A percentile compares a stretch with the other conserved stretches of the same genome.
Evolutionary conservation across 2,113 vertebrate genomes (phyloP).

Genomic region (Sinocyclocheilus grahami): DNA sequence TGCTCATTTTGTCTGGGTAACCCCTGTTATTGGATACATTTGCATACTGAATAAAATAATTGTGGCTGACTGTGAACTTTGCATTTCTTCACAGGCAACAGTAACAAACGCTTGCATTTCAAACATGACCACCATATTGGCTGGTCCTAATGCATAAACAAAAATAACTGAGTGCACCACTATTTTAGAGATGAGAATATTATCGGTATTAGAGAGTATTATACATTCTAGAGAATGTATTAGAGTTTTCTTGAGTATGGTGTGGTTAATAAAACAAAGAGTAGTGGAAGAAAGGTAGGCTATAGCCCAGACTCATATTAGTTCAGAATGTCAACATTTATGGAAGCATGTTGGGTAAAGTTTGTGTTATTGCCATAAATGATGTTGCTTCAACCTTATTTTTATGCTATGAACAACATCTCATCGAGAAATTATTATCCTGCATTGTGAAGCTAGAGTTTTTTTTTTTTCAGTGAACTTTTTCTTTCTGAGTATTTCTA

Average conservation of each 20-base stretch:
- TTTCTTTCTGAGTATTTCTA: background rate
- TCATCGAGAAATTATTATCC: background rate
- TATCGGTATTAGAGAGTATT: background rate
- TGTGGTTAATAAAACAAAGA: background rate
- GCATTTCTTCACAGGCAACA: background rate
- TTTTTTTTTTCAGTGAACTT: background rate
- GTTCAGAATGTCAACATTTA: background rate
- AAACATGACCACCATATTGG: background rate
- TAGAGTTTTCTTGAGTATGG: background rate
- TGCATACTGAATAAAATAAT: background rate
- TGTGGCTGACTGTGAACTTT: background rate
- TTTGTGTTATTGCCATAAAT: background rate
- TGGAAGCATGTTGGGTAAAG: background rate
- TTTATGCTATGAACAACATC: background rate
- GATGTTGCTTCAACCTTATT: constrained; percentile 1
- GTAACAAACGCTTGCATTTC: background rate
- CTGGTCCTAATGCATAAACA: background rate
- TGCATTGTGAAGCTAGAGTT: background rate
- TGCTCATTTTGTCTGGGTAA: constrained; percentile 7
- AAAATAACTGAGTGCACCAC: background rate
- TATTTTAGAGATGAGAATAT: background rate
- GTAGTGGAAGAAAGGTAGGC: background rate
- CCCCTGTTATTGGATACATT: background rate
- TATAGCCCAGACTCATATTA: background rate
- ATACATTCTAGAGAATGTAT: background rate